Evolutionary conservation across 2,888 invertebrate species (phyloP).

Genomic region (Herminia tarsipennalis): DNA sequence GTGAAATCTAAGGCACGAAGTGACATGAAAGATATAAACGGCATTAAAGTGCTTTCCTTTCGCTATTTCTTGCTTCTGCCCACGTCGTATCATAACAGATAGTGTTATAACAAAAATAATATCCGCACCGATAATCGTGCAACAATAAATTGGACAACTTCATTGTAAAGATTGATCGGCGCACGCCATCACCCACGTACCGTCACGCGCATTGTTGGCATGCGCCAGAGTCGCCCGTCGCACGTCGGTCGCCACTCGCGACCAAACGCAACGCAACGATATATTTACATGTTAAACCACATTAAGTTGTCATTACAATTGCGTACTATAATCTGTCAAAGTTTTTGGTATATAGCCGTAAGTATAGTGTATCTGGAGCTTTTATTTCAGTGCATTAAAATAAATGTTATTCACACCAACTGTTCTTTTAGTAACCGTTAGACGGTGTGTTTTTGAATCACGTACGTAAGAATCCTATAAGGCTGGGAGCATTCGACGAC

Average conservation of each 20-base stretch:
- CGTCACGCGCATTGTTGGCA: constrained; percentile 60
- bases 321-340: constrained; percentile 43
- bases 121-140: constrained; percentile 57
- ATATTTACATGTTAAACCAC: constrained; percentile 43
- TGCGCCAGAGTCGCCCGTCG: constrained; percentile 37
- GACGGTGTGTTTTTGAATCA: too few relatives aligned
- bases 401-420: constrained; percentile 16
- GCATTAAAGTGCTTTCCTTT: constrained; percentile 44
- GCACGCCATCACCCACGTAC: constrained; percentile 73
- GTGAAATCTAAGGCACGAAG: constrained; percentile 30
- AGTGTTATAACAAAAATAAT: constrained; percentile 67
- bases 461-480: too few relatives aligned
- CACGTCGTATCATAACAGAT: constrained; percentile 53
- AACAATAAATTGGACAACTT: constrained; percentile 74
- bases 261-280: constrained; percentile 6
- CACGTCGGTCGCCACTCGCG: constrained; percentile 16
- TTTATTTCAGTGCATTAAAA: background rate
- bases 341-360: constrained; percentile 25
- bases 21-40: constrained; percentile 32
- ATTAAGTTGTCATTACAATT: constrained; percentile 50
- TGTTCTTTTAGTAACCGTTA: too few relatives aligned
- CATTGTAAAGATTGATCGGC: constrained; percentile 74
- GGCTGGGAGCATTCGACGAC: too few relatives aligned
- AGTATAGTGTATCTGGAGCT: background rate
- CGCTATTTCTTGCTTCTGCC: constrained; percentile 49